A percentile compares a stretch with the other conserved stretches of the same genome.
Evolutionary conservation across 2,888 invertebrate species (phyloP).

Genomic region (Caenorhabditis angaria): DNA sequence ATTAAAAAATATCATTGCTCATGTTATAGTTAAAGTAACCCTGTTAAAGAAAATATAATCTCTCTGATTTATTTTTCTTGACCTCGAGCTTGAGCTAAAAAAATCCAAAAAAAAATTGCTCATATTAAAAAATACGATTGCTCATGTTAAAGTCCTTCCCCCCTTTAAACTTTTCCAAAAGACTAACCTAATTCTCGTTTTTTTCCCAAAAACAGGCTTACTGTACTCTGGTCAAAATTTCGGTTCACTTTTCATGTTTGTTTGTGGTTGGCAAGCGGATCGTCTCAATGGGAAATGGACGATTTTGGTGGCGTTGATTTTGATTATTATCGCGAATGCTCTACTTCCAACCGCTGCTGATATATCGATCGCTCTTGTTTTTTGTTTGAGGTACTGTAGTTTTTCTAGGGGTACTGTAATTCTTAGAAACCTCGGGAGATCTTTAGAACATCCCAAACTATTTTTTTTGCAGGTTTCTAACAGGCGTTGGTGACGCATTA

Average conservation of each 20-base stretch:
- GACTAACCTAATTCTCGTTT: too few relatives aligned
- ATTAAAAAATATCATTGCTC: too few relatives aligned
- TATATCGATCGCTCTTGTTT: constrained; percentile 59
- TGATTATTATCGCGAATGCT: constrained; percentile 64
- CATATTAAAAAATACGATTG: too few relatives aligned
- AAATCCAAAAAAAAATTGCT: too few relatives aligned
- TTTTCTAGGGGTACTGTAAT: not conserved
- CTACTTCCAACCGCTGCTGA: constrained; percentile 61
- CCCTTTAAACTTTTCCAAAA: too few relatives aligned
- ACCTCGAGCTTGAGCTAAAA: too few relatives aligned
- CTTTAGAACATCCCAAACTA: too few relatives aligned
- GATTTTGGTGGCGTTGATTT: constrained; percentile 57
- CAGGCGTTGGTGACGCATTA: constrained; percentile 65
- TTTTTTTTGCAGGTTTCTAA: constrained; percentile 51
- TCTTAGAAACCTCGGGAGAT: too few relatives aligned
- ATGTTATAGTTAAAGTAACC: too few relatives aligned
- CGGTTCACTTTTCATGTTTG: constrained; percentile 67
- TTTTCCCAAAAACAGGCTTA: constrained; percentile 49
- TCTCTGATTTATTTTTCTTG: too few relatives aligned
- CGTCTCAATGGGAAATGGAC: constrained; percentile 69
- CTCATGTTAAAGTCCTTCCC: too few relatives aligned
- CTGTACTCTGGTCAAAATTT: constrained; percentile 70
- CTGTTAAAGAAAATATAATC: too few relatives aligned
- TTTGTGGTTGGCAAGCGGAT: constrained; percentile 67
- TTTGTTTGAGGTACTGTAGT: constrained; percentile 45